A percentile compares a stretch with the other conserved stretches of the same genome.
These are phyloP conservation scores for Pachyuromys duprasi DNA, from an alignment of 2,797 vertebrate genomes.

Conservation along the genomic window DNA sequence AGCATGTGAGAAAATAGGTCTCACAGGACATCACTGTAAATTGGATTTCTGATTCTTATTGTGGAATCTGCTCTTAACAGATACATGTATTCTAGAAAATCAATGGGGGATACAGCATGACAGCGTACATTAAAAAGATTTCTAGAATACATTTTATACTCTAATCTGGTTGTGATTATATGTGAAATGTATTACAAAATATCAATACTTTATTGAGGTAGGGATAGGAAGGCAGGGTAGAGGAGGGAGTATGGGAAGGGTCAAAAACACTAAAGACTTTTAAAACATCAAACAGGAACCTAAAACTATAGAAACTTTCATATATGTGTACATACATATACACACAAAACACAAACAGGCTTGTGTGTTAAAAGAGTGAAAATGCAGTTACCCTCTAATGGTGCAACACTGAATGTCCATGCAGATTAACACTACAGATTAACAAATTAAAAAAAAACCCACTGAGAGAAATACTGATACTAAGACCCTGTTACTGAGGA, in stretches of 20 bases:
- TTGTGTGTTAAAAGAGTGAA: neutral
- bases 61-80: neutral
- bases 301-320: neutral
- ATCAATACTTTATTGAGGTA: neutral
- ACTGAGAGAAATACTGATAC: neutral
- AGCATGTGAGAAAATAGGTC: conserved; percentile 23
- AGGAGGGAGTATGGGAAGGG: neutral
- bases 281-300: neutral
- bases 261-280: neutral
- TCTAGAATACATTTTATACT: conserved; percentile 16
- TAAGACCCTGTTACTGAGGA: neutral
- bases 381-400: no score
- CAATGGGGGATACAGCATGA: neutral
- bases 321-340: neutral
- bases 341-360: neutral
- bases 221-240: neutral
- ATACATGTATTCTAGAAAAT: neutral
- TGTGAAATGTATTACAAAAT: conserved; percentile 47
- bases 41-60: neutral
- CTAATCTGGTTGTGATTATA: conserved; percentile 19
- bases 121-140: neutral
- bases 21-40: neutral
- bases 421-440: neutral
- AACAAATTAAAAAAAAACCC: neutral
- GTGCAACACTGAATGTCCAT: neutral